Evolutionary conservation across 2,113 vertebrate species (phyloP).

Genomic region (Climacteris rufus): DNA sequence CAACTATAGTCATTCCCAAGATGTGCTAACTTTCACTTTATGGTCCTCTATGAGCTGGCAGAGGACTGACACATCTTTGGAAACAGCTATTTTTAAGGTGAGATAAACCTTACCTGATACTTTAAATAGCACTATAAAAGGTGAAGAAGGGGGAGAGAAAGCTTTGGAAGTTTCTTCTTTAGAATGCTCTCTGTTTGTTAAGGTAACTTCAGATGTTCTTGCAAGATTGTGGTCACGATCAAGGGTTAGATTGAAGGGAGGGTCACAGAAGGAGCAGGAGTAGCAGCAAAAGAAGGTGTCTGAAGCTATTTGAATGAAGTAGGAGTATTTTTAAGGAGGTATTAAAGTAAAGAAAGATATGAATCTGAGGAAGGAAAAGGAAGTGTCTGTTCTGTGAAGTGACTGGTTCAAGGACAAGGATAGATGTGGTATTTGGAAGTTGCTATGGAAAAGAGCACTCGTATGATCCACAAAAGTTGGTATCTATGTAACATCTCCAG

Average conservation of each 20-base stretch:
- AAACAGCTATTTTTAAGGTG: neutral
- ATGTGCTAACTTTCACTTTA: neutral
- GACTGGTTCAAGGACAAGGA: neutral
- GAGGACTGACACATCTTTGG: neutral
- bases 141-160: neutral
- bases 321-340: neutral
- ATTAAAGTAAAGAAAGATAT: neutral
- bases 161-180: neutral
- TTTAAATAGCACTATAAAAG: neutral
- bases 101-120: neutral
- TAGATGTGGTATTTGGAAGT: neutral
- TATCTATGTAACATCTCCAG: neutral
- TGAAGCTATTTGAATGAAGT: neutral
- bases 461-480: neutral
- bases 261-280: neutral
- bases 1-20: neutral
- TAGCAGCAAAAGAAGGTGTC: neutral
- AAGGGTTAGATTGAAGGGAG: neutral
- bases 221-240: neutral
- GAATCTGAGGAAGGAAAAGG: neutral
- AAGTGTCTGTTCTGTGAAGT: neutral
- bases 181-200: neutral
- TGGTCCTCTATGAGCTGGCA: neutral
- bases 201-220: neutral
- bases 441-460: neutral